phyloP scores from a whole-genome alignment of 1,140 invertebrate species.

The Uloborus diversus region DNA sequence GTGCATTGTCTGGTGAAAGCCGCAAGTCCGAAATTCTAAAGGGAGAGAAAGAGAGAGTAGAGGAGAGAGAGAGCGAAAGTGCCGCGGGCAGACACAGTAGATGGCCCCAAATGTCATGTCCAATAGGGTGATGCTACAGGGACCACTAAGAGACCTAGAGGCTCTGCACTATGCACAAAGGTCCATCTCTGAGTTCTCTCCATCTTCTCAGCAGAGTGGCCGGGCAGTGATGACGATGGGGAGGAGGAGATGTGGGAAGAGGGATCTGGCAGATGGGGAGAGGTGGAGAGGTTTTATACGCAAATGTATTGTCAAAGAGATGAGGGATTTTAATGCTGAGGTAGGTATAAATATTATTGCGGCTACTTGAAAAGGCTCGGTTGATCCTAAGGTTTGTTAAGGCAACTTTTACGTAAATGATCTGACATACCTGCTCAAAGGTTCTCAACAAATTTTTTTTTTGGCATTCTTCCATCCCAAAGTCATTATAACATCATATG shows the following conservation, averaged over 20 bases:
- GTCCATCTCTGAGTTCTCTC: not conserved
- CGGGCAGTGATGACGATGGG: constrained; percentile 7
- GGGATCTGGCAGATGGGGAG: not conserved
- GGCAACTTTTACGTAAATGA: too few relatives aligned
- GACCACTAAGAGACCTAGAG: constrained; percentile 22
- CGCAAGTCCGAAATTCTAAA: constrained; percentile 24
- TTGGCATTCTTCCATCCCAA: too few relatives aligned
- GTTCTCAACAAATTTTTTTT: too few relatives aligned
- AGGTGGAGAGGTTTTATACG: constrained; percentile 33
- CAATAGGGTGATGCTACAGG: constrained; percentile 1
- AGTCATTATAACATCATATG: too few relatives aligned
- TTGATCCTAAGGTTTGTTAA: too few relatives aligned
- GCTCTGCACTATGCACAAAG: not conserved
- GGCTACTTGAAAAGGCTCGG: too few relatives aligned
- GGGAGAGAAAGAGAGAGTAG: not conserved
- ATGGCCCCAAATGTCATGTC: constrained; percentile 19
- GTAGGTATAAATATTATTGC: too few relatives aligned
- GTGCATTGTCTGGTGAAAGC: not conserved
- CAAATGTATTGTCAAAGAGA: constrained; percentile 5
- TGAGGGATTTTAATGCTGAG: too few relatives aligned
- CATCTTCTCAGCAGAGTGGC: constrained; percentile 23
- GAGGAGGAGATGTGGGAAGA: not conserved
- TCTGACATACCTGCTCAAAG: too few relatives aligned
- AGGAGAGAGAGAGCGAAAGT: not conserved
- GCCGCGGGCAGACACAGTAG: constrained; percentile 20